Conservation (phyloP, 2,113 vertebrate genomes). For the human (Homo sapiens) region GRCh38 chr3:159824501-159825000, state of each 20-base stretch:
- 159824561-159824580: background rate
- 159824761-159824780: background rate
- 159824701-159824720: background rate
- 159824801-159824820: background rate
- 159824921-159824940: background rate
- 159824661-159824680: background rate
- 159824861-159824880: background rate
- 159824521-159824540: background rate
- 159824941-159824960: background rate
- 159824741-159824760: background rate
- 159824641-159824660: background rate
- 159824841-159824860: background rate
- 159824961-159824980: background rate
- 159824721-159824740: background rate
- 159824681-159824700: background rate
- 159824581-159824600: background rate
- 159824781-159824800: background rate
- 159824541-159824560: background rate
- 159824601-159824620: background rate
- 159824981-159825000: background rate
- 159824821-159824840: background rate
- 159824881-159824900: background rate
- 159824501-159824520: background rate
- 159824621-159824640: too few species aligned
- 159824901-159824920: background rate